Conservation (phyloP, 2,888 invertebrate species). For the Pollenia angustigena region DNA sequence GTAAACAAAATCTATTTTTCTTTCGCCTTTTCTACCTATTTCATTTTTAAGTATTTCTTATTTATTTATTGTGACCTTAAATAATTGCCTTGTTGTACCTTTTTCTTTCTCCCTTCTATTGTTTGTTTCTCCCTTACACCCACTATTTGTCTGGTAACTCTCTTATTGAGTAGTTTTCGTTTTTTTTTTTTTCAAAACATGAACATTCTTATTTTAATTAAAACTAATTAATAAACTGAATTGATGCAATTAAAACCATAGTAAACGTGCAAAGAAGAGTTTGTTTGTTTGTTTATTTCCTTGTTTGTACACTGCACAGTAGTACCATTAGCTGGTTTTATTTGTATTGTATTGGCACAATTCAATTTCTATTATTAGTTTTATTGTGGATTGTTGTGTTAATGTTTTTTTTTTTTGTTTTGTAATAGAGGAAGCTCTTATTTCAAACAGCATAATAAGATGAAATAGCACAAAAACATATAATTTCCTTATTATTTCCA, state of each 20-base stretch:
- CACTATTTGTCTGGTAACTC: too few species aligned
- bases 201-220: conserved; percentile 36
- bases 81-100: too few species aligned
- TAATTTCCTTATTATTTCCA: background rate
- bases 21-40: too few species aligned
- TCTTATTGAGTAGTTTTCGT: too few species aligned
- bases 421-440: conserved; percentile 21
- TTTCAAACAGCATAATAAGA: background rate
- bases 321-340: background rate
- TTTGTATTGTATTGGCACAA: background rate
- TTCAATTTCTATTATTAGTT: conserved; percentile 9
- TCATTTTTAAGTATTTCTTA: too few species aligned
- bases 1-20: too few species aligned
- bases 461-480: background rate
- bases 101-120: background rate
- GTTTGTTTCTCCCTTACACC: background rate
- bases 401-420: background rate
- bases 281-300: background rate
- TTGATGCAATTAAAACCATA: conserved; percentile 64
- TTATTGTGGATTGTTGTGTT: background rate
- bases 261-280: conserved; percentile 1
- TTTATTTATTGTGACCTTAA: too few species aligned
- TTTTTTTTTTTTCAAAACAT: too few species aligned
- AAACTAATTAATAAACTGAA: conserved; percentile 64
- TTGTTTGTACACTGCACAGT: background rate